A percentile compares a stretch with the other conserved stretches of the same genome.
Evolutionary conservation across 2,113 vertebrate genomes (phyloP).

Genomic region (Trichomycterus rosablanca): DNA sequence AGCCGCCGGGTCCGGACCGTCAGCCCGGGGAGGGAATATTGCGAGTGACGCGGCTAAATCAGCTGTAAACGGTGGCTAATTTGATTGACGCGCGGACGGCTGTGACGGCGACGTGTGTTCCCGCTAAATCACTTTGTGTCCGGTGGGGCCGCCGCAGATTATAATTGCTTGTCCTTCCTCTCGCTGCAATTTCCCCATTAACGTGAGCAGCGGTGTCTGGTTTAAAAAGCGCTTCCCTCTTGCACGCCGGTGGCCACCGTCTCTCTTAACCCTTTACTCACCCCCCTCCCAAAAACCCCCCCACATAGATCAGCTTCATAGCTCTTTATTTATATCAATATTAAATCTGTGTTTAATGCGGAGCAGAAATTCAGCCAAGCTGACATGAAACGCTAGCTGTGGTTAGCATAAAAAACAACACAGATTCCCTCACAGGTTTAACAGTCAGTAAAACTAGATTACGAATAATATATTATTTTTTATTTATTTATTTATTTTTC

Average conservation of each 20-base stretch:
- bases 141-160: slow-evolving; percentile 89
- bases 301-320: no score
- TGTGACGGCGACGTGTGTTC: slow-evolving; percentile 79
- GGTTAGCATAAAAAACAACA: no score
- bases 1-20: slow-evolving; percentile 77
- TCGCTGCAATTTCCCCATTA: slow-evolving; percentile 98
- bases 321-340: no score
- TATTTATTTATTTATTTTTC: no score
- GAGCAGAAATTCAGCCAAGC: no score
- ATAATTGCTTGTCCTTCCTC: slow-evolving; percentile 99
- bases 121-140: slow-evolving; percentile 97
- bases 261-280: slow-evolving; percentile 10
- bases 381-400: no score
- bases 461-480: no score
- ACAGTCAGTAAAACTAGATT: no score
- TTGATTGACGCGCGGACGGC: slow-evolving; percentile 99
- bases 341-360: no score
- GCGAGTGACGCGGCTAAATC: slow-evolving; percentile 98
- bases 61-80: slow-evolving; percentile 99
- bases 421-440: no score
- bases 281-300: no score
- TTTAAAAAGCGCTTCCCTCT: slow-evolving; percentile 91
- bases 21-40: slow-evolving; percentile 95
- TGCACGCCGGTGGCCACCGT: slow-evolving; percentile 71
- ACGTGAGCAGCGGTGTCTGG: slow-evolving; percentile 90